Base-by-base conservation (phyloP, 2,888 invertebrate genomes). In the Autographa pulchrina region DNA sequence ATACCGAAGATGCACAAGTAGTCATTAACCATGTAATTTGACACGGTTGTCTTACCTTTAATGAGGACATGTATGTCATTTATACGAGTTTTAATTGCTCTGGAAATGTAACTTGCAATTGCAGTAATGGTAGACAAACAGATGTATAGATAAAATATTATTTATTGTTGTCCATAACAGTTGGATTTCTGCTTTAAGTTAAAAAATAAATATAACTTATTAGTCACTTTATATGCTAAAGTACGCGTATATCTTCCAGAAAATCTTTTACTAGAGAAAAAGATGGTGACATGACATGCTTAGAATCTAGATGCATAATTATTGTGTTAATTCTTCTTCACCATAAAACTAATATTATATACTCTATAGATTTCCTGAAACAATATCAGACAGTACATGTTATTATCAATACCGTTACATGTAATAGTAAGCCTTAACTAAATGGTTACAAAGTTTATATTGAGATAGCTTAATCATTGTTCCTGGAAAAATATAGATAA, bases 401-500 rank as follows among this genome's bases (percentile, higher is more conserved):
- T 72, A 75, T 75, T 72, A 77, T 73, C 67, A 73, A 63, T 71
- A 65, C 65, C 69, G 35, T 67, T 38, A 48, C 6, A 54, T 18
- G 9, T 65, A 60, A 77, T 60, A 68, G 63, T 73, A 61, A 16
- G 72, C 81, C 65, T 62, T 81, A 74, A 62, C 14, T 8, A 74
- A 58, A 59, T 35, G 60, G 43, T 68, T 54, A 56, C 76, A 84
- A 60, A 70, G 69, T 74, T 68, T 59, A 74, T 31, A 64, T 74
- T 72, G 38, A 58, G 7, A 65, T 41, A 56, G 32, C 58, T 52
- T 41, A 32, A 52, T 59, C 14, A 18, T 41, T 48, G 52, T 84
- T 82, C 76, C 74, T 70, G 74, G 74, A 75, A 84, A 75, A 32
- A 65, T 68, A 75, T 68, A 73, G 85, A 83, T 85, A 83, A 72